Evolutionary conservation across 1,140 invertebrate genomes (phyloP), one percentile per base, ranked within the genome.

Genomic region (Trichonephila inaurata): DNA sequence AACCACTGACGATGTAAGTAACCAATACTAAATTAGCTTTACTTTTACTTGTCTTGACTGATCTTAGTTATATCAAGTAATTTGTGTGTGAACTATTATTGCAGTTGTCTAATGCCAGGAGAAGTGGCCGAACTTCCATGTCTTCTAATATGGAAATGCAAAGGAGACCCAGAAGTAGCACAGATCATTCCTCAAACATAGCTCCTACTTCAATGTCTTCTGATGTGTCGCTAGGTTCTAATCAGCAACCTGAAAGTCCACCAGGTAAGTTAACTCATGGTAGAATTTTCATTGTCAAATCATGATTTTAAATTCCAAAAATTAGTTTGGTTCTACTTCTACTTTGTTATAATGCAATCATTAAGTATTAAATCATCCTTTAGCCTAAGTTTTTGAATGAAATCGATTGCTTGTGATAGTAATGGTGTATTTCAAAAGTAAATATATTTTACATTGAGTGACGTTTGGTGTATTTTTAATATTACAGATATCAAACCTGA

Each of bases 51-150:
- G 33, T 3, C 28, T 28, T 40, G 3, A 40, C 4, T 40, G 33
- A 40, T 40, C 28, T 40, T 40, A 95, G 94, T 96, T 96, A 16
- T 96, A 95, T 95, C 8, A 28, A 4, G 8, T 16, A 28, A 10
- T 18, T 81, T 1, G n/a, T n/a, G n/a, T n/a, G n/a, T n/a, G 0
- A 33, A 77, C 40, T 64, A 7, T 33, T 33, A 28, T 64, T 61
- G 28, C 19, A 64, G 60, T 64, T 64, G 44, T 44, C 33, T 3
- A 91, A 91, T 92, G 33, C 82, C 21, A 86, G 92, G 28, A 62
- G 92, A 64, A 24, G 40, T 87, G 33, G 85, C 24, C 16, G 90
- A 64, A 64, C 81, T 6, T n/a, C 90, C 24, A 69, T 66, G n/a
- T 51, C 44, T 5, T 93, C 92, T 21, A 51, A 24, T 89, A 62